phyloP scores from a whole-genome alignment of 2,797 vertebrate genomes.

The Mycteria americana region DNA sequence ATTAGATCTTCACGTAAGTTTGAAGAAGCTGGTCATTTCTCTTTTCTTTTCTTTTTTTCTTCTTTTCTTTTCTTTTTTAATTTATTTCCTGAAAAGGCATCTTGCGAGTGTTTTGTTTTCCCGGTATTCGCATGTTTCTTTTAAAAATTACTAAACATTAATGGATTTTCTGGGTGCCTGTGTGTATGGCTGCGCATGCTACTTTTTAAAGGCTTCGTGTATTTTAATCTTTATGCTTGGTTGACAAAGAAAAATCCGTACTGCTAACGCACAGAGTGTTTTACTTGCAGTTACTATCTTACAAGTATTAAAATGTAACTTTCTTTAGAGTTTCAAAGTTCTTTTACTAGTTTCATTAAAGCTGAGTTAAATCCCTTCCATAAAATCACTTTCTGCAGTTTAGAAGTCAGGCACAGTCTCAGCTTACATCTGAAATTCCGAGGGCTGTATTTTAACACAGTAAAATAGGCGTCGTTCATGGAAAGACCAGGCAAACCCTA shows the following conservation, averaged over 20 bases:
- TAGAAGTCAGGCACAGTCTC: background rate
- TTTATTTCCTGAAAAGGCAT: background rate
- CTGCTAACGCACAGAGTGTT: background rate
- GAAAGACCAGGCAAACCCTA: background rate
- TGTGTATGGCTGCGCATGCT: background rate
- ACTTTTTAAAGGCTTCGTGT: background rate
- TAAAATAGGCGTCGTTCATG: background rate
- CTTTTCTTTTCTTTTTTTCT: background rate
- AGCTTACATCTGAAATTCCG: background rate
- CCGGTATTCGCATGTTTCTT: background rate
- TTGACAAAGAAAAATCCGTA: fast-evolving
- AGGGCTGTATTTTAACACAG: background rate
- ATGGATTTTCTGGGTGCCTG: background rate
- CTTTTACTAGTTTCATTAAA: background rate
- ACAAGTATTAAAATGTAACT: background rate
- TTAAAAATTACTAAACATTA: background rate
- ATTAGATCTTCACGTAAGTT: background rate
- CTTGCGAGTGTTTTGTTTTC: background rate
- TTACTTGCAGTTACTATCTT: background rate
- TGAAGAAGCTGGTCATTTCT: background rate
- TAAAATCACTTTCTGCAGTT: background rate
- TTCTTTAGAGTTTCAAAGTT: background rate
- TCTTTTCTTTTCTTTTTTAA: background rate
- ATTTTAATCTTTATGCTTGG: background rate
- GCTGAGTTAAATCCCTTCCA: background rate